These are phyloP conservation scores for Urocyon cinereoargenteus DNA, from an alignment of 2,797 vertebrate species.

Conservation along the genomic window DNA sequence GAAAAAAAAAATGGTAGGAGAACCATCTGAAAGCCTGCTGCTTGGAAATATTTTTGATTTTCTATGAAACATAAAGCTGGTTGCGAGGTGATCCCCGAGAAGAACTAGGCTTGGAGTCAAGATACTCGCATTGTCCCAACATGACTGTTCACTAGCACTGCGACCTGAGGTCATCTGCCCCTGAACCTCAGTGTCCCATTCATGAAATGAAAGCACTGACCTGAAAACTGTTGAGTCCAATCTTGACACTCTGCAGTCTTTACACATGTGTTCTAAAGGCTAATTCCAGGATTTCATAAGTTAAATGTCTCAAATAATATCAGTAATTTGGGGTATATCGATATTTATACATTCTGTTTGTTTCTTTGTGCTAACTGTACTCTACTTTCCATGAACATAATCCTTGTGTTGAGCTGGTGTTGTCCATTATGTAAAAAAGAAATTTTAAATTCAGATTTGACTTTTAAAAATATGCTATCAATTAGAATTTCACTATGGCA, in stretches of 20 bases:
- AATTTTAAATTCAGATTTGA: slow-evolving; percentile 78
- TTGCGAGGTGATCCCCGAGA: not conserved
- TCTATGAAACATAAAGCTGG: slow-evolving; percentile 3
- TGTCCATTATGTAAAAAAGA: slow-evolving; percentile 69
- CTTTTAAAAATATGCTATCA: slow-evolving; percentile 77
- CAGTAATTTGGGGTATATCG: slow-evolving; percentile 16
- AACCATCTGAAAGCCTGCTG: not conserved
- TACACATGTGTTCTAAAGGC: not conserved
- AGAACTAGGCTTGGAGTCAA: not conserved
- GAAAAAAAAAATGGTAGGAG: not conserved
- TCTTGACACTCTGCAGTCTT: not conserved
- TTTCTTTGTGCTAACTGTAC: not conserved
- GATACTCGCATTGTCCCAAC: not conserved
- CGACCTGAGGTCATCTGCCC: not conserved
- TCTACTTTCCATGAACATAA: slow-evolving; percentile 35
- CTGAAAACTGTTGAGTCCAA: slow-evolving; percentile 28
- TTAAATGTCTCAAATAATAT: not conserved
- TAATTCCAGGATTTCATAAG: not conserved
- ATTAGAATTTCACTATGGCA: slow-evolving; percentile 70
- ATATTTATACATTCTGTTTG: not conserved
- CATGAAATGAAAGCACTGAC: not conserved
- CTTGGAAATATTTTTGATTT: slow-evolving; percentile 40
- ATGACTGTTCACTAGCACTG: not conserved
- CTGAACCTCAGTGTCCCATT: not conserved
- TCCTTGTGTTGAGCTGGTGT: slow-evolving; percentile 36